Percentiles rank a stretch among this genome's conserved stretches.
Evolutionary conservation across 2,888 invertebrate species (phyloP).

Genomic region (Xanthia togata): DNA sequence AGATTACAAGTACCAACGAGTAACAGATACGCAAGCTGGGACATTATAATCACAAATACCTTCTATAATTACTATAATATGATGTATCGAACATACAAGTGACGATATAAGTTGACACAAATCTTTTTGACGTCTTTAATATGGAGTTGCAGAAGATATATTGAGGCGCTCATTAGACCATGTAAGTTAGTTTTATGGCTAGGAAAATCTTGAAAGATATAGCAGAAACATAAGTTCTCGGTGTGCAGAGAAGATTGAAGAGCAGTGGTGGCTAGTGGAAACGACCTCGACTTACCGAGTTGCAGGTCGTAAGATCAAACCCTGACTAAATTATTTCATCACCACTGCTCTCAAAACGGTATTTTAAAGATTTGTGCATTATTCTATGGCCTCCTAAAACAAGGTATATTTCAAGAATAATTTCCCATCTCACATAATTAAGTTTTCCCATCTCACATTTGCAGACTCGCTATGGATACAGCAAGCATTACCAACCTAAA

Average conservation of each 20-base stretch:
- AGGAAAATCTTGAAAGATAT: background rate
- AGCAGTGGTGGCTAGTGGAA: no score
- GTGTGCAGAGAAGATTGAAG: background rate
- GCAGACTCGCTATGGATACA: background rate
- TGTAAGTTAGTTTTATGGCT: background rate
- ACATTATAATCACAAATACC: no score
- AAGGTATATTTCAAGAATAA: background rate
- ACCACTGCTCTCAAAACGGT: no score
- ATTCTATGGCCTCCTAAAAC: background rate
- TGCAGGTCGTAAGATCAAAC: no score
- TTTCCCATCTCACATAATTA: no score
- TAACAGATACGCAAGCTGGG: background rate
- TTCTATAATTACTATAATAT: no score
- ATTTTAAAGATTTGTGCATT: background rate
- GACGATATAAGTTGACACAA: background rate
- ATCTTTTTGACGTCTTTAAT: background rate
- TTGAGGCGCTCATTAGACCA: background rate
- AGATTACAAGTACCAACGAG: background rate
- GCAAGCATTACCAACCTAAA: background rate
- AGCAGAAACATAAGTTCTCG: background rate
- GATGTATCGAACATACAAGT: background rate
- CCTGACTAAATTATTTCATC: no score
- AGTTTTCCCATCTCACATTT: no score
- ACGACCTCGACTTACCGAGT: no score
- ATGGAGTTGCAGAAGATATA: background rate